Conservation (phyloP, 2,797 vertebrate species). For the Rhinoraja longicauda region DNA sequence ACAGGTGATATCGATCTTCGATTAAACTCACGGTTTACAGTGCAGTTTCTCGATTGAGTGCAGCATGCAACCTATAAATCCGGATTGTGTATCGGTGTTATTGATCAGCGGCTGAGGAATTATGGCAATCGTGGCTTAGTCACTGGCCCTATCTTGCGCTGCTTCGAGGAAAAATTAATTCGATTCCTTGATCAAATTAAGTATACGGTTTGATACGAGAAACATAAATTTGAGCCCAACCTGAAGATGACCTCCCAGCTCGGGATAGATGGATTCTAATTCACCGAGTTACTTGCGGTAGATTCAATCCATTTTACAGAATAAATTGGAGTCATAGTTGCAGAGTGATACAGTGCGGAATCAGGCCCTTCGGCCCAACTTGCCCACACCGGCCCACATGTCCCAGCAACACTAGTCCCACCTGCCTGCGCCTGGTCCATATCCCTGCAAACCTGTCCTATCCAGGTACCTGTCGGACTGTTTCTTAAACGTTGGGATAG, state of each 20-base stretch:
- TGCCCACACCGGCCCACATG: no score
- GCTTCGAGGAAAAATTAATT: neutral
- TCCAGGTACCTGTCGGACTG: no score
- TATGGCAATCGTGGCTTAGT: neutral
- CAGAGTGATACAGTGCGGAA: no score
- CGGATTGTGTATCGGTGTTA: neutral
- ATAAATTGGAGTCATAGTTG: no score
- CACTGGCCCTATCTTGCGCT: neutral
- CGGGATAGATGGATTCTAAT: neutral
- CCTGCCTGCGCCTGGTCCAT: no score
- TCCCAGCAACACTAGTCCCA: no score
- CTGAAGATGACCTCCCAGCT: neutral
- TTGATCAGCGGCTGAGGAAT: neutral
- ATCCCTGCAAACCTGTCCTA: no score
- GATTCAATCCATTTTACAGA: neutral
- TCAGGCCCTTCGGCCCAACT: no score
- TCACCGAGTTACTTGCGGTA: neutral
- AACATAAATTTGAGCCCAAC: constrained; percentile 11
- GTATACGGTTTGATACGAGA: neutral
- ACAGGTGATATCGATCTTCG: neutral
- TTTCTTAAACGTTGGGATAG: no score
- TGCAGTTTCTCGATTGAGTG: neutral
- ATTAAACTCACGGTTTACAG: neutral
- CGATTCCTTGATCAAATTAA: neutral
- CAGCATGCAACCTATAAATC: neutral